These are phyloP conservation scores for Bucorvus abyssinicus DNA, from an alignment of 2,797 vertebrate genomes.

Conservation along the genomic window DNA sequence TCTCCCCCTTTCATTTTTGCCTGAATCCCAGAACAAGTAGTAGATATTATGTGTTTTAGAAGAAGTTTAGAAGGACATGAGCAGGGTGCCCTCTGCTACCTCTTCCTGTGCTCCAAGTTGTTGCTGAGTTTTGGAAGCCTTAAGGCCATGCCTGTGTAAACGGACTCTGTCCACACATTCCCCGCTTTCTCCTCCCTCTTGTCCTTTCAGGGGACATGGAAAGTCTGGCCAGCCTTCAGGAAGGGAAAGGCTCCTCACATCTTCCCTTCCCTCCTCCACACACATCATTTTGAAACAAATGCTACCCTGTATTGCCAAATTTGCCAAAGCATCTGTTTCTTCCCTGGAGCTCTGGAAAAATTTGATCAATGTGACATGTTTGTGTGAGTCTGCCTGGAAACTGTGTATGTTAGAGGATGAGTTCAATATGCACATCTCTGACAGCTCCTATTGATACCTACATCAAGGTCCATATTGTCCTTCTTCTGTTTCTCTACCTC, in stretches of 20 bases:
- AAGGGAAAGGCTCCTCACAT: not conserved
- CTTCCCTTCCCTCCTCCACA: not conserved
- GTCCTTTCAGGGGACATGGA: not conserved
- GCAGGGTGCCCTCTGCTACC: not conserved
- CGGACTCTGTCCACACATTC: not conserved
- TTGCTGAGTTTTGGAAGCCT: not conserved
- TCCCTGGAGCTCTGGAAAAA: not conserved
- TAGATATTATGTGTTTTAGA: not conserved
- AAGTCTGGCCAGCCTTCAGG: not conserved
- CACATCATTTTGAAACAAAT: not conserved
- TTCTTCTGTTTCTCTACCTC: not conserved
- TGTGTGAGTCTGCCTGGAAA: slow-evolving; percentile 37
- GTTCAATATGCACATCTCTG: not conserved
- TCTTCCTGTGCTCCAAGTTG: not conserved
- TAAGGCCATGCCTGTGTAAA: not conserved
- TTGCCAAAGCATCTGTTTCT: slow-evolving; percentile 43
- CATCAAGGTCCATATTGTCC: not conserved
- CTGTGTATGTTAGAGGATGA: not conserved
- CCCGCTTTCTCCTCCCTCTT: not conserved
- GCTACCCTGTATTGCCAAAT: not conserved
- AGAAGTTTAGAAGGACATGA: not conserved
- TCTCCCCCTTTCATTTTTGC: not conserved
- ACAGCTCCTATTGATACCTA: slow-evolving; percentile 11
- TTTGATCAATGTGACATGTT: not conserved
- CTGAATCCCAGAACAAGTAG: not conserved